Base-by-base conservation (phyloP, 1,140 invertebrate species). In the Drosophila repleta region DNA sequence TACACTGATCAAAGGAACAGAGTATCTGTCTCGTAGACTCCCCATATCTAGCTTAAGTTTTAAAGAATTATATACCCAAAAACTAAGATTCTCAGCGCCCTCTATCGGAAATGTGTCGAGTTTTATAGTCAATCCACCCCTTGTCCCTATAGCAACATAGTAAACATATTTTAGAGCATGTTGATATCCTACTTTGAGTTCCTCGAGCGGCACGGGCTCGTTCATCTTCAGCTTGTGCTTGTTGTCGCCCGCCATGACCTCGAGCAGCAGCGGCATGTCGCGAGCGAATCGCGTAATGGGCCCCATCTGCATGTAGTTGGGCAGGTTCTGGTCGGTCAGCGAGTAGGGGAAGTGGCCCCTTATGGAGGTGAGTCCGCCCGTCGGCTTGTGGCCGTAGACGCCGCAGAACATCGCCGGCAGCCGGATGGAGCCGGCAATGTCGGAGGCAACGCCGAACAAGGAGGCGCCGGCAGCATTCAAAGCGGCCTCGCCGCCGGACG, bases 391-490 rank as follows among this genome's bases (percentile, higher is more conserved):
- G 39, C 97, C 97, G 90, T 96, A 98, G 7, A 98, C 93, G 17
- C 97, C 97, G 92, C 95, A 96, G 83, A 96, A 97, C 64, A 96
- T 93, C 3, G 96, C 93, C 0, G 97, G 97, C 81, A 99, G 92
- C n/a, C 97, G 94, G 52, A 98, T 96, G 18, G 96, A 98, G 11
- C 97, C 95, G n/a, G 95, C 96, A 46, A 98, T 94, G 90, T 99
- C 98, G 0, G 97, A 97, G 7, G 95, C 96, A 32, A 99, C 91
- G 26, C 97, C 97, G 49, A 98, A 93, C 0, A 96, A 90, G 0
- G 96, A 95, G 13, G 95, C 96, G 13, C 94, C 96, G 45, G 95
- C 90, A 15, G 94, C 94, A 32, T 97, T 90, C 4, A 97, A 74
- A 0, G 95, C 94, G 0, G 92, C 94, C 94, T 96, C 96, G 6